Evolutionary conservation across 2,113 vertebrate genomes (phyloP), one percentile per base, ranked within the genome.

Genomic region (Onychorhynchus coronatus): DNA sequence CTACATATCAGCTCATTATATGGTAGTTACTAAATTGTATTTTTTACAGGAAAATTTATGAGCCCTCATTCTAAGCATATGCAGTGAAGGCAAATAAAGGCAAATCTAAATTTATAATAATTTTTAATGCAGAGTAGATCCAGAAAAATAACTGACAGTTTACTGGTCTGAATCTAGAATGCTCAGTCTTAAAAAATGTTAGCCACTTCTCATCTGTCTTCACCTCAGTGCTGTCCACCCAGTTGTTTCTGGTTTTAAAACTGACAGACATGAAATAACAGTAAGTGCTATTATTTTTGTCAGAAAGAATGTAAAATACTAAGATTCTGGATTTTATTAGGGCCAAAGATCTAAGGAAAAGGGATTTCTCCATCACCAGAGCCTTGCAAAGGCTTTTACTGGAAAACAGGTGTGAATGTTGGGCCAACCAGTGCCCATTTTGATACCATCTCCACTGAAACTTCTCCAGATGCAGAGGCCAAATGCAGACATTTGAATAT

Each of bases 211-310:
- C 24, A 53, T 50, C 30, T 59, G 33, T 35, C 35, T 58, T 81
- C 10, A 58, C 11, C 44, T 76, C 44, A 56, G 17, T 15, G 16
- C 37, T 85, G 65, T 30, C 25, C 65, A 70, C 23, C 16, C 33
- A 33, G 39, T 41, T 72, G 41, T 59, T 86, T 72, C 44, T 88
- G 23, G 50, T 93, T 79, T 88, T 59, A 80, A 91, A 95, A 80
- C 23, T 50, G 25, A 9, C 31, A 86, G 52, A 28, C n/a, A 52
- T 9, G 2, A 75, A 89, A 7, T 41, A 87, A 52, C 5, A 41
- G 25, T 9, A 23, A 82, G n/a, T n/a, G 8, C 67, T 27, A 6
- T 4, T 24, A 39, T 30, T 93, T 78, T 76, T 79, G 33, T 56
- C 75, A 91, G 46, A 46, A 59, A 70, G 22, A 72, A 91, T 35